Conservation (phyloP, 2,113 vertebrate species). For the Cyphomyrus plagiostoma region DNA sequence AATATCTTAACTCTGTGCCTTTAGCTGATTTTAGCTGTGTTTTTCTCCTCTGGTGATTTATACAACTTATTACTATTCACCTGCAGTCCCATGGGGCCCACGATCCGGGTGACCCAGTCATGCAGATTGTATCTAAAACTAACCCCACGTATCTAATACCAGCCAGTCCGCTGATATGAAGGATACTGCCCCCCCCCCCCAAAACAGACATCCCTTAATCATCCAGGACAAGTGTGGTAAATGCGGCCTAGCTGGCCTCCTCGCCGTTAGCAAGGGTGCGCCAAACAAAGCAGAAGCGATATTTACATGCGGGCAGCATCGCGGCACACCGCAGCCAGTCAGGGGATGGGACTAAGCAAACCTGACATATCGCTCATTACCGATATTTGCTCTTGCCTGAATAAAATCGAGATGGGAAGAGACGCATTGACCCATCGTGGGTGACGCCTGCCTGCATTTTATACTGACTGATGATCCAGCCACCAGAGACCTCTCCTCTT, state of each 20-base stretch:
- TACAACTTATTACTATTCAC: slow-evolving; percentile 45
- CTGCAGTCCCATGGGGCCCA: slow-evolving; percentile 32
- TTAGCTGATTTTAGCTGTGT: slow-evolving; percentile 14
- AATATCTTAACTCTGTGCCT: slow-evolving; percentile 17
- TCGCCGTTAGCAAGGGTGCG: not conserved
- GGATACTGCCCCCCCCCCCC: not conserved
- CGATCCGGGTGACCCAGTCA: slow-evolving; percentile 39
- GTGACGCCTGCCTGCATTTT: not conserved
- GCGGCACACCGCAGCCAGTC: not conserved
- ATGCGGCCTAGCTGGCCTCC: not conserved
- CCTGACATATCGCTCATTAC: slow-evolving; percentile 1
- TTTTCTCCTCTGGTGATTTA: slow-evolving; percentile 31
- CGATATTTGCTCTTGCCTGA: not conserved
- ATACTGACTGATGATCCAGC: not conserved
- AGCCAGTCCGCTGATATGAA: not conserved
- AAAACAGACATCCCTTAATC: not conserved
- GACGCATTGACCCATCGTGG: not conserved
- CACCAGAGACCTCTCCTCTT: not conserved
- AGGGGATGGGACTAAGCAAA: not conserved
- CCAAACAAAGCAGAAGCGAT: not conserved
- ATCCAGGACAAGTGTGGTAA: not conserved
- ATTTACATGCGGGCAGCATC: not conserved
- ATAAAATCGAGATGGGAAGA: not conserved
- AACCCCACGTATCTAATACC: not conserved
- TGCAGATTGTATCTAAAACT: slow-evolving; percentile 43